A percentile compares a stretch with the other conserved stretches of the same genome.
These are phyloP conservation scores for Urophycis tenuis DNA, from an alignment of 2,797 vertebrate genomes.

Conservation along the genomic window DNA sequence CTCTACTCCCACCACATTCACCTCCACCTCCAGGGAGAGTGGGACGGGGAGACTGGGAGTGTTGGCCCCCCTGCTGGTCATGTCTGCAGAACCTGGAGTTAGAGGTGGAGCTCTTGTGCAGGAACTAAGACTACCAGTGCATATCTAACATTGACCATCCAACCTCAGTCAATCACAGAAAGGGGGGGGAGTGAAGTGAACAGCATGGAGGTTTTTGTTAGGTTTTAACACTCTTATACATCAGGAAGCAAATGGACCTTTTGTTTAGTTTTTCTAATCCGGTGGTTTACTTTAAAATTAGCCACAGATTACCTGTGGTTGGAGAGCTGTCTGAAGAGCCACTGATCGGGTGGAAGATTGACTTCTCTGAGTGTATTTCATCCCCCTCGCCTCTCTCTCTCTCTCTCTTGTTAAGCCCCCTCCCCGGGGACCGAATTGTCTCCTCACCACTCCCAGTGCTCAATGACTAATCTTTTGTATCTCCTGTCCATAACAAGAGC, in stretches of 20 bases:
- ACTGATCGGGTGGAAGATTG: neutral
- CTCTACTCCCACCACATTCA: too few relatives aligned
- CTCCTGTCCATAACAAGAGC: neutral
- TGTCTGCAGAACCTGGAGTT: neutral
- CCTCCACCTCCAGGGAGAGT: too few relatives aligned
- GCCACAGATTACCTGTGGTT: neutral
- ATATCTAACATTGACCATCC: neutral
- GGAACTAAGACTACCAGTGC: neutral
- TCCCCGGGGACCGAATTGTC: neutral
- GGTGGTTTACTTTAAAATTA: neutral
- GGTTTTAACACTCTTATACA: neutral
- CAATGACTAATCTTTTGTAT: neutral
- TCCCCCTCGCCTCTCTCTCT: neutral
- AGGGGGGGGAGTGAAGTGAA: neutral
- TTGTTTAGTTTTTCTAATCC: neutral
- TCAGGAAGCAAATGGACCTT: neutral
- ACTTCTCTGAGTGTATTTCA: neutral
- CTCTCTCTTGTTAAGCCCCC: neutral
- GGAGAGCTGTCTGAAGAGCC: neutral
- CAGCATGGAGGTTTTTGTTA: neutral
- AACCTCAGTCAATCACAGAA: neutral
- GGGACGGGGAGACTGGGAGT: neutral
- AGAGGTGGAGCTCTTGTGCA: neutral
- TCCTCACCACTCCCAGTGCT: neutral
- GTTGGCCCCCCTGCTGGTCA: neutral